Base-by-base conservation (phyloP, 2,797 vertebrate genomes). In the Triplophysa yarkandensis region DNA sequence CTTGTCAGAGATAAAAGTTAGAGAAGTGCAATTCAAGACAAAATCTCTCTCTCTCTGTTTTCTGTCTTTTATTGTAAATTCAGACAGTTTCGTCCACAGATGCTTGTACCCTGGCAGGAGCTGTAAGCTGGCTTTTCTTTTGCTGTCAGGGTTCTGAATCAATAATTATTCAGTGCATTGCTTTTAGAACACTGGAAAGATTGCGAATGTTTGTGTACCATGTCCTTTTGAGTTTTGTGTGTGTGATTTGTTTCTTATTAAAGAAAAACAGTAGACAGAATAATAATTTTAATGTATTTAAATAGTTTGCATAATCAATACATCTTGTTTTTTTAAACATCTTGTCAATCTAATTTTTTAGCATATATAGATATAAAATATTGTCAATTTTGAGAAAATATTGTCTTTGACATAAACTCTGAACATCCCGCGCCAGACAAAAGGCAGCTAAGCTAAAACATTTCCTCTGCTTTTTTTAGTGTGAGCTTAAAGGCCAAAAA, bases 1-100 rank as follows among this genome's bases (percentile, higher is more conserved):
- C 54, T 34, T 27, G 63, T 74, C 54, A 36, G 63, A 73, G 71
- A 73, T 65, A 62, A 34, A 11, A 32, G 32, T 55, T 64, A 30
- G 3, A 41, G 30, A 67, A 58, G 3, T 34, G 30, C 6, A 67
- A 16, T 10, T 28, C 30, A 52, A 52, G 32, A 43, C 44, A 71
- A 10, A 39, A 62, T 62, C 8, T 10, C 8, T 34, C 28, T 54
- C 6, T 6, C 32, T 19, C 39, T 48, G 3, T 3, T 39, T 30
- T 71, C 48, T 46, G 34, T 52, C 23, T 25, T 54, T 46, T 41
- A 41, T 72, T 52, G 70, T 72, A 16, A 21, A 25, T 19, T 30
- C 16, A 25, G 48, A 34, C 50, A 14, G 62, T 44, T 73, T 21
- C 46, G 36, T 65, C 50, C 36, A 65, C 61, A 57, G 62, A 57